phyloP scores from a whole-genome alignment of 2,888 invertebrate genomes.

The Drosophila percnosoma region DNA sequence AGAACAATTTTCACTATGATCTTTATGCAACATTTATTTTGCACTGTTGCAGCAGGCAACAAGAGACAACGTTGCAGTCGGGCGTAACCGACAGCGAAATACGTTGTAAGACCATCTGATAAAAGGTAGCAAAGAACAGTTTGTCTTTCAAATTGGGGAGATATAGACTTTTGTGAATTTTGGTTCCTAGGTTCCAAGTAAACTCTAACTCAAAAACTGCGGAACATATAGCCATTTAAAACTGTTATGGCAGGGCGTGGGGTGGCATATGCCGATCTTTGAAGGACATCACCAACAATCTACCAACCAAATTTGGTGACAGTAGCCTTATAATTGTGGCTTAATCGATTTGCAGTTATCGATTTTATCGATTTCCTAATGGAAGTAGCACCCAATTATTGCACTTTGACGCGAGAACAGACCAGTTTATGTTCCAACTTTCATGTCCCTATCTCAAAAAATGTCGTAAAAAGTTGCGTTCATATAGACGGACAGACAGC shows the following conservation, averaged over 20 bases:
- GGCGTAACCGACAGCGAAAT: too few relatives aligned
- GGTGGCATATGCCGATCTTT: neutral
- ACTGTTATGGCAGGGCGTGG: too few relatives aligned
- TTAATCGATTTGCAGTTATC: neutral
- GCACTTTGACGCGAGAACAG: neutral
- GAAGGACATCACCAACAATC: neutral
- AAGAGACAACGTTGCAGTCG: too few relatives aligned
- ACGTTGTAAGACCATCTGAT: too few relatives aligned
- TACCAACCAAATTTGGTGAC: neutral
- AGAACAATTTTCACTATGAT: neutral
- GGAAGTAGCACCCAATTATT: neutral
- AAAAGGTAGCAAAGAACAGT: too few relatives aligned
- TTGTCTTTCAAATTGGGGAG: too few relatives aligned
- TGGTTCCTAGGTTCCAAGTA: too few relatives aligned
- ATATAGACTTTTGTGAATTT: neutral
- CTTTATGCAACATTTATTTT: neutral
- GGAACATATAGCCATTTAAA: too few relatives aligned
- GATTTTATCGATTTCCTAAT: neutral
- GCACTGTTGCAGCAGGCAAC: too few relatives aligned
- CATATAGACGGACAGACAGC: neutral
- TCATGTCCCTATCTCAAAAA: neutral
- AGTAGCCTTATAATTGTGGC: neutral
- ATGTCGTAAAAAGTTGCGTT: neutral
- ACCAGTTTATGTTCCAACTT: neutral
- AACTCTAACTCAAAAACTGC: too few relatives aligned